These are phyloP conservation scores for Pseudomyrmex pallidus DNA, from an alignment of 1,140 invertebrate species.

Conservation along the genomic window DNA sequence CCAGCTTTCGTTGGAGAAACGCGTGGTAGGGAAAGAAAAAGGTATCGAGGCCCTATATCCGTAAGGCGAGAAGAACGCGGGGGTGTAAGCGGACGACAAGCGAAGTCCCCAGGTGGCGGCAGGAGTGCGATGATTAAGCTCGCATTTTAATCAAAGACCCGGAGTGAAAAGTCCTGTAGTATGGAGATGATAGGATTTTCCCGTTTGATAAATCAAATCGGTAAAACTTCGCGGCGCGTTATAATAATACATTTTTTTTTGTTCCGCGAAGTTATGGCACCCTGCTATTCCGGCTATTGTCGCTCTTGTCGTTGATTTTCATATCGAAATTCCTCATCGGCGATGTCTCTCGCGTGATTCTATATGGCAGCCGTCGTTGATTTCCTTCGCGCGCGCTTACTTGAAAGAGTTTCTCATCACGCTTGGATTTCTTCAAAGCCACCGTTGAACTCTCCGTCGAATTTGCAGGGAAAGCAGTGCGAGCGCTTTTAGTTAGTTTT, in stretches of 20 bases:
- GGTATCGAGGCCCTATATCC: slow-evolving; percentile 62
- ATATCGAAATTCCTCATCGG: slow-evolving; percentile 58
- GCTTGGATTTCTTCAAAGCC: neutral
- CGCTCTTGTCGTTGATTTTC: slow-evolving; percentile 63
- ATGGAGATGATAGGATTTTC: slow-evolving; percentile 80
- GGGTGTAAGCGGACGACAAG: slow-evolving; percentile 55
- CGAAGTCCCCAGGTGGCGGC: slow-evolving; percentile 78
- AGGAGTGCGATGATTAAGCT: slow-evolving; percentile 79
- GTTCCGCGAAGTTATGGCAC: slow-evolving; percentile 45
- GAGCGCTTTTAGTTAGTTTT: neutral
- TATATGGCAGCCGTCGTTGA: neutral
- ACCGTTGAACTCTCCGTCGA: slow-evolving; percentile 45
- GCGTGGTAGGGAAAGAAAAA: slow-evolving; percentile 63
- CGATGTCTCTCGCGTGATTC: slow-evolving; percentile 9
- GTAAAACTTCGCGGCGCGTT: slow-evolving; percentile 61
- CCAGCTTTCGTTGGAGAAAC: slow-evolving; percentile 71
- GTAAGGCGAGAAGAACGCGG: slow-evolving; percentile 24
- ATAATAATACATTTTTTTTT: slow-evolving; percentile 76
- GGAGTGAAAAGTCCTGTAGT: slow-evolving; percentile 84
- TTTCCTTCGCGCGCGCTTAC: neutral
- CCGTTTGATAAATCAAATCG: slow-evolving; percentile 83
- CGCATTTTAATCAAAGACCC: slow-evolving; percentile 84
- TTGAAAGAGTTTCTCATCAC: slow-evolving; percentile 2
- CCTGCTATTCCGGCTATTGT: neutral
- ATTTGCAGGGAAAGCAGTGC: neutral